Evolutionary conservation across 1,140 invertebrate genomes (phyloP), one percentile per base, ranked within the genome.

Genomic region (Brachionus angularis): DNA sequence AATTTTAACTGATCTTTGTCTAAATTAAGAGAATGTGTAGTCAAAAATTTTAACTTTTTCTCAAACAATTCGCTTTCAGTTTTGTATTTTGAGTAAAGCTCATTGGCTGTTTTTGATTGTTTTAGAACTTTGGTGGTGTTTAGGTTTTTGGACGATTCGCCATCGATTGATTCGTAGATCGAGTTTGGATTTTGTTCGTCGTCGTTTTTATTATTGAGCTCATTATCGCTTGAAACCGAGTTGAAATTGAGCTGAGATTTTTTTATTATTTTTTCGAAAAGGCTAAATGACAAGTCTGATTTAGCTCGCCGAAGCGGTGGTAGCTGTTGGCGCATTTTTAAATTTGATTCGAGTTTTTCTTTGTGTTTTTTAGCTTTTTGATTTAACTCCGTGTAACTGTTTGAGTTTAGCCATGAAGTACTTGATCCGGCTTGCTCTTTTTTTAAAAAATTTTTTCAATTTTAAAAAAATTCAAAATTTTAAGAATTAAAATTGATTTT

Each of bases 111-210:
- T 58, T 58, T 58, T 18, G 53, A 58, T 36, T 58, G 53, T 27
- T 58, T 58, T 33, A 58, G n/a, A 42, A 8, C 14, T 23, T 23
- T 39, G 1, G 36, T 7, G 14, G 14, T 42, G n/a, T n/a, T n/a
- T n/a, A n/a, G n/a, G n/a, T n/a, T 58, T 36, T 58, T 58, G 23
- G 8, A 27, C 0, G 53, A 58, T 23, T 58, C 53, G 33, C 53
- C 53, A 58, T 58, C 53, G 21, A 58, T 58, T 58, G 53, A 58
- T 23, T 58, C 53, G 18, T 58, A 58, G 1, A 58, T 58, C 27
- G 53, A 58, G 27, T 58, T 58, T 5, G 53, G 53, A n/a, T 58
- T 58, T 12, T 27, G 7, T 21, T 58, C 53, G 0, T 58, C 27
- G 2, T 58, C 33, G 25, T 29, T 58, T n/a, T n/a, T n/a, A n/a